These are phyloP conservation scores for Lagocephalus sceleratus DNA, from an alignment of 2,797 vertebrate genomes.

Conservation along the genomic window DNA sequence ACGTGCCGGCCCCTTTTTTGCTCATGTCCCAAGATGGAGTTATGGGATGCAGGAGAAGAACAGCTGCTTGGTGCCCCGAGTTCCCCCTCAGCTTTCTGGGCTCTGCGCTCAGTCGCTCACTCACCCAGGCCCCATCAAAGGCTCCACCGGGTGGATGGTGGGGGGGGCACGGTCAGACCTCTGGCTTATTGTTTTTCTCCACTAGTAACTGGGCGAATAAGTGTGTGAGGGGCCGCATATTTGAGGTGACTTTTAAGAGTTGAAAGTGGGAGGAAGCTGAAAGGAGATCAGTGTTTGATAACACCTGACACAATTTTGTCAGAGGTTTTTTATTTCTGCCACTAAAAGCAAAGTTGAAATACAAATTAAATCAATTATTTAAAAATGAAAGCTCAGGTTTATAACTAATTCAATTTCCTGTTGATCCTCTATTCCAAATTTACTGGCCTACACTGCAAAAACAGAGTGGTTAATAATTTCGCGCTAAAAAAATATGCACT, in stretches of 20 bases:
- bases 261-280: slow-evolving; percentile 8
- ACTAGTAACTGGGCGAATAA: slow-evolving; percentile 26
- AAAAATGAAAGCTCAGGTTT: neutral
- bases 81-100: slow-evolving; percentile 23
- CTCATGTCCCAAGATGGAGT: slow-evolving; percentile 59
- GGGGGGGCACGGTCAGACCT: slow-evolving; percentile 27
- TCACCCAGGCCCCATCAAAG: slow-evolving; percentile 39
- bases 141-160: slow-evolving; percentile 29
- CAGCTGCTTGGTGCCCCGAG: slow-evolving; percentile 20
- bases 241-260: slow-evolving; percentile 18
- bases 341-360: neutral
- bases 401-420: neutral
- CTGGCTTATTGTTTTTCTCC: slow-evolving; percentile 46
- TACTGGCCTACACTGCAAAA: neutral
- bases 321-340: too few relatives aligned
- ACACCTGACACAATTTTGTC: too few relatives aligned
- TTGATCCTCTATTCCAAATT: neutral
- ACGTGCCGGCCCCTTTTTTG: slow-evolving; percentile 58
- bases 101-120: slow-evolving; percentile 10
- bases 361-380: neutral
- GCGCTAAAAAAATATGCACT: neutral
- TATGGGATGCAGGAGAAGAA: slow-evolving; percentile 38
- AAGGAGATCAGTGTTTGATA: too few relatives aligned
- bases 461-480: slow-evolving; percentile 4
- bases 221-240: slow-evolving; percentile 32